These are phyloP conservation scores for Vulpes lagopus DNA, from an alignment of 2,113 vertebrate species.

Conservation along the genomic window DNA sequence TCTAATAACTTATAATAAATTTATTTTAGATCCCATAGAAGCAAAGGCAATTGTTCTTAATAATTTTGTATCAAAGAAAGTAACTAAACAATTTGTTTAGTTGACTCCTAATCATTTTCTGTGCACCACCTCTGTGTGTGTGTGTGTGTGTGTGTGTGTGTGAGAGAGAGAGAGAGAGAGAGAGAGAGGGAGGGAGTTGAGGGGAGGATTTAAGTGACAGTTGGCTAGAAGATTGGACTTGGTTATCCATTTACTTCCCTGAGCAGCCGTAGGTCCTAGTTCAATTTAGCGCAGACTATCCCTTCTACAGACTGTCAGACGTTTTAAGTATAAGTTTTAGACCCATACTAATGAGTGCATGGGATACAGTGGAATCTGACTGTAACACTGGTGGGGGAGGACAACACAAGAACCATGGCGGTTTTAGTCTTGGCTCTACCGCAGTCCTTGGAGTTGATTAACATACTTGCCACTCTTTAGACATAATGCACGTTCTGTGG, in stretches of 20 bases:
- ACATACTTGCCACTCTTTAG: not conserved
- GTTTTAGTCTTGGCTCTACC: not conserved
- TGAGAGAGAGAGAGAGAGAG: not conserved
- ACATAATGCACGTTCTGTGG: not conserved
- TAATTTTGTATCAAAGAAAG: conserved; percentile 22
- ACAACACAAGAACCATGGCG: not conserved
- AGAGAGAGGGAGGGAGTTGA: not conserved
- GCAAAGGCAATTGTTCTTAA: conserved; percentile 35
- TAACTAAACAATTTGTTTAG: not conserved
- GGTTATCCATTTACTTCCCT: not conserved
- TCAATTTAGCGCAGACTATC: not conserved
- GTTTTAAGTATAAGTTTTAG: conserved; percentile 2
- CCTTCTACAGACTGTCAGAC: conserved; percentile 26
- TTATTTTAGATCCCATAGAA: conserved; percentile 32
- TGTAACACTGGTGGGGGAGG: not conserved
- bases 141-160: not conserved
- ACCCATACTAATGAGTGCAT: not conserved
- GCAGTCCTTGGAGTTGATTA: not conserved
- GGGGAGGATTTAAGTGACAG: not conserved
- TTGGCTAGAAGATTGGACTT: not conserved
- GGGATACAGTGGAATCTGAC: not conserved
- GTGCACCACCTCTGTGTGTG: not conserved
- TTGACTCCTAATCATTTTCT: not conserved
- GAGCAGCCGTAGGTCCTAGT: not conserved
- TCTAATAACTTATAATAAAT: conserved; percentile 6